phyloP scores from a whole-genome alignment of 2,888 invertebrate genomes.

The Seira musarum region DNA sequence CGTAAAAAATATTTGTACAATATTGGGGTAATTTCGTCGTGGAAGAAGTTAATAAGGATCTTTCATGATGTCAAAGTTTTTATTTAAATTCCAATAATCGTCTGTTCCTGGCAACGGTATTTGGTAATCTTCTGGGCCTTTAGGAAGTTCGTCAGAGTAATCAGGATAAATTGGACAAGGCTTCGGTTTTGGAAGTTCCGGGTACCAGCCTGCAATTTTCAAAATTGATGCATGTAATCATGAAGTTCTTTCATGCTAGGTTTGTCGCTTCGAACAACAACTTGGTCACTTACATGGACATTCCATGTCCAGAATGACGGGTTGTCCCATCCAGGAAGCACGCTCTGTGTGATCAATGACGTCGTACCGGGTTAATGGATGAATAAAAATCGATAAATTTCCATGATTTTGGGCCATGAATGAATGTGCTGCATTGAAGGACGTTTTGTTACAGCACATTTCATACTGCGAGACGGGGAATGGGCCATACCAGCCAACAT shows the following conservation, averaged over 20 bases:
- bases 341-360: constrained; percentile 64
- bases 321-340: constrained; percentile 63
- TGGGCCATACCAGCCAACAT: constrained; percentile 61
- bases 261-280: not conserved
- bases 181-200: constrained; percentile 41
- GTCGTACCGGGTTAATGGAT: constrained; percentile 65
- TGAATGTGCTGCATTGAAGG: constrained; percentile 55
- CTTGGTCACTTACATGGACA: constrained; percentile 41
- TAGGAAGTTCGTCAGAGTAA: constrained; percentile 56
- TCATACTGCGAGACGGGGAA: constrained; percentile 65
- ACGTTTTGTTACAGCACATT: constrained; percentile 67
- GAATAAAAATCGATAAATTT: constrained; percentile 64
- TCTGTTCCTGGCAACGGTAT: constrained; percentile 65
- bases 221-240: not conserved
- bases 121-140: constrained; percentile 27
- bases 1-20: too few relatives aligned
- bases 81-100: constrained; percentile 56
- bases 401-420: constrained; percentile 66
- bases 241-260: too few relatives aligned
- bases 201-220: constrained; percentile 28
- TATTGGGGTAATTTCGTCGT: too few relatives aligned
- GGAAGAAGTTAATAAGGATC: too few relatives aligned
- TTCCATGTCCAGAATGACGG: constrained; percentile 41
- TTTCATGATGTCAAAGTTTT: constrained; percentile 55
- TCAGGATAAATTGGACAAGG: constrained; percentile 60